These are phyloP conservation scores for Rhizomys pruinosus DNA, from an alignment of 2,113 vertebrate genomes.

Conservation along the genomic window DNA sequence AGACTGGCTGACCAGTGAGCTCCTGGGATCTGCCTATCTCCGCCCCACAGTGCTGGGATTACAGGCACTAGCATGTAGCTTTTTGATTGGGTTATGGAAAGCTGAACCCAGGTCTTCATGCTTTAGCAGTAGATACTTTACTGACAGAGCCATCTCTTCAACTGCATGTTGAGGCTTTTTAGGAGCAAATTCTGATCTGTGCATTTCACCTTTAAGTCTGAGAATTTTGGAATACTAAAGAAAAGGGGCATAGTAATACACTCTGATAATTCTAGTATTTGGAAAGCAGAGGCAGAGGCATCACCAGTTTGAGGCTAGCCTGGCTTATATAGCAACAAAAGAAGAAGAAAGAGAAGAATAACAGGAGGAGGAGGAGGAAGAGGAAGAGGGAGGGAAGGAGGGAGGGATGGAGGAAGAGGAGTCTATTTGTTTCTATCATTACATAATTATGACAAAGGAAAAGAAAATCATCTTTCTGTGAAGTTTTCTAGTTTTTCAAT, in stretches of 20 bases:
- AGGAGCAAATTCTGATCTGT: constrained; percentile 29
- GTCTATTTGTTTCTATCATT: constrained; percentile 34
- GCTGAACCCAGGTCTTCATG: not conserved
- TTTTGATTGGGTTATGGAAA: too few species aligned
- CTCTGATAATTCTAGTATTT: not conserved
- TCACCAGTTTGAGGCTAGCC: not conserved
- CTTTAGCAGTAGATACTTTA: not conserved
- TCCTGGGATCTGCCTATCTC: not conserved
- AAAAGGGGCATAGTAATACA: not conserved
- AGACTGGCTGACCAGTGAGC: not conserved
- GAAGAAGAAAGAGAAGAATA: not conserved
- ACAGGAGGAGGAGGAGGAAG: too few species aligned
- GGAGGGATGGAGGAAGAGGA: not conserved
- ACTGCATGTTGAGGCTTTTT: not conserved
- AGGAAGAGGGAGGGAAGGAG: too few species aligned
- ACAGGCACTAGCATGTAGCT: not conserved
- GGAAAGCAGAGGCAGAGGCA: not conserved
- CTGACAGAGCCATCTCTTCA: not conserved
- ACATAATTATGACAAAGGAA: constrained; percentile 30
- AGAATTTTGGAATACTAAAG: constrained; percentile 27
- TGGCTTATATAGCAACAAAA: not conserved
- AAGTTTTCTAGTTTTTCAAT: not conserved
- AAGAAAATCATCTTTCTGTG: not conserved
- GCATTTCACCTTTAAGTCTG: constrained; percentile 48
- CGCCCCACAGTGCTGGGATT: too few species aligned